A percentile compares a stretch with the other conserved stretches of the same genome.
phyloP scores from a whole-genome alignment of 1,140 invertebrate genomes.

The Drosophila insularis region DNA sequence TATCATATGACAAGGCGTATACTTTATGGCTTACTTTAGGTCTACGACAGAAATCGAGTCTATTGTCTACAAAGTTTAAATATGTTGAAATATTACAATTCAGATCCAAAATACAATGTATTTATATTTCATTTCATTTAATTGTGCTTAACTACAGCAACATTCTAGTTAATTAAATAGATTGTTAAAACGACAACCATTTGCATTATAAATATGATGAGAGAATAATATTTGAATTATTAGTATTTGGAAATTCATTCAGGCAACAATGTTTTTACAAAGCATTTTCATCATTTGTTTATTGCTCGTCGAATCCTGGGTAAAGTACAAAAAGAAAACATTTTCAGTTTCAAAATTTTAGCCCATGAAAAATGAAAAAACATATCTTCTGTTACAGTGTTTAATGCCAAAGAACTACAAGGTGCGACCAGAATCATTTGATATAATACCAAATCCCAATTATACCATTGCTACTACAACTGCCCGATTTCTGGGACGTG shows the following conservation, averaged over 20 bases:
- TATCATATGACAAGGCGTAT: not conserved
- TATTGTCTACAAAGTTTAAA: too few species aligned
- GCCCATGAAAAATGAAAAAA: not conserved
- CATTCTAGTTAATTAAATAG: too few species aligned
- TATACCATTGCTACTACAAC: not conserved
- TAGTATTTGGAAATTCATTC: not conserved
- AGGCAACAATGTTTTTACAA: not conserved
- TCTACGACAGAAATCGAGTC: too few species aligned
- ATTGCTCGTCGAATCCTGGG: not conserved
- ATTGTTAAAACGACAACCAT: too few species aligned
- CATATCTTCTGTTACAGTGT: not conserved
- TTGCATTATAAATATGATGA: too few species aligned
- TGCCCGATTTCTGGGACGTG: conserved; percentile 21
- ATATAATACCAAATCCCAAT: too few species aligned
- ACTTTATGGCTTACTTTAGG: too few species aligned
- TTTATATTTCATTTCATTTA: too few species aligned
- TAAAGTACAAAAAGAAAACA: not conserved
- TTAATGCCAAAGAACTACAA: not conserved
- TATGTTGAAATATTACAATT: too few species aligned
- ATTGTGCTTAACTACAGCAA: too few species aligned
- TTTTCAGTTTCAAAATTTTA: not conserved
- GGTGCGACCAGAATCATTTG: too few species aligned
- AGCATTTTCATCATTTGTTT: not conserved
- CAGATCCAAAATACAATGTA: not conserved
- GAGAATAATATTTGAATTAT: not conserved